Evolutionary conservation across 1,140 invertebrate species (phyloP), one percentile per base, ranked within the genome.

Genomic region (Drosophila eugracilis): DNA sequence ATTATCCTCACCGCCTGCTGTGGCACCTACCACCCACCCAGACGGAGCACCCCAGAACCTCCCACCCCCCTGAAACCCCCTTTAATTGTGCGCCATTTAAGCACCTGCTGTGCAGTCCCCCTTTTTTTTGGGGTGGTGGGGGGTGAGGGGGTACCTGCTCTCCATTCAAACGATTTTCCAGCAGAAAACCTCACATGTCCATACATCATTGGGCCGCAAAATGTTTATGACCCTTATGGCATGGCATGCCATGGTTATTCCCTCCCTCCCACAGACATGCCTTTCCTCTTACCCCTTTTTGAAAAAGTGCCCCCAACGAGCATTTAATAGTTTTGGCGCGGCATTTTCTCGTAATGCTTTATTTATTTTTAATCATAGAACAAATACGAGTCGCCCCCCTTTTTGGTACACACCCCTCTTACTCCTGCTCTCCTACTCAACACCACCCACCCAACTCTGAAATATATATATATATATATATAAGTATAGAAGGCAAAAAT

Each of bases 321-420:
- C 80, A 69, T 85, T 85, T 85, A 85, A 85, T 85, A 85, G 80
- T 85, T 85, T 73, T 76, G 63, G 67, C 65, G 81, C 76, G 73
- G 72, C 66, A 66, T 70, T 78, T 66, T 42, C 60, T 66, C 60
- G 76, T 85, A 80, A 85, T 85, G 80, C 60, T 85, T 85, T 85
- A 86, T 84, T 84, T 85, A 84, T 86, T 86, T 85, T 85, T 85
- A 85, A 85, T 85, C 80, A 85, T 80, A 86, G 76, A 85, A 85
- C 80, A 85, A 85, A 85, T 85, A 80, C 78, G 78, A 50, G 37
- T 44, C 48, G 26, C 21, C 26, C 57, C 28, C 22, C n/a, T n/a
- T n/a, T 30, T 19, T 9, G 36, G 30, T 12, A 5, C 4, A 7
- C 47, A 2, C 30, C n/a, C n/a, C n/a, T n/a, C n/a, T n/a, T n/a